Conservation (phyloP, 2,888 invertebrate species). For the Chloroclysta siterata region DNA sequence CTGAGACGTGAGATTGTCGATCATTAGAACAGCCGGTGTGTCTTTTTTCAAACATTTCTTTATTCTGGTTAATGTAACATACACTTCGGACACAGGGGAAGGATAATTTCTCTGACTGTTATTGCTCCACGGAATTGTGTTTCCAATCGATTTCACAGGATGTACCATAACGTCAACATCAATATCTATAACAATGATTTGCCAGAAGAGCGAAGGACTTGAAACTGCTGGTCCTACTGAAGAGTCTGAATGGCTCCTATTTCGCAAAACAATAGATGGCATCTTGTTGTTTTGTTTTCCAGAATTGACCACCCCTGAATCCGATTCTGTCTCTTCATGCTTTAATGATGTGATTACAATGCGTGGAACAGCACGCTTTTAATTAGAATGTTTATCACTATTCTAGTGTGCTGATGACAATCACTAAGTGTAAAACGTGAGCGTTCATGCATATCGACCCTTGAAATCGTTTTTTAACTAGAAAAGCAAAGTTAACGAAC, state of each 20-base stretch:
- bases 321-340: not conserved
- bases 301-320: not conserved
- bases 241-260: no score
- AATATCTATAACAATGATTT: not conserved
- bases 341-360: not conserved
- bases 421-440: constrained; percentile 1
- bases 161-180: not conserved
- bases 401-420: not conserved
- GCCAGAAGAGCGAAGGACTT: not conserved
- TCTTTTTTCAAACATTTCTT: not conserved
- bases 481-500: not conserved
- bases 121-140: not conserved
- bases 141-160: not conserved
- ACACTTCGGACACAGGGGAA: not conserved
- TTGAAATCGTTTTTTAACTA: not conserved
- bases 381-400: not conserved
- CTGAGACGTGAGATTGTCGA: constrained; percentile 10
- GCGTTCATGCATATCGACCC: not conserved
- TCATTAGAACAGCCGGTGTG: constrained; percentile 2
- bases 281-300: no score
- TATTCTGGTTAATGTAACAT: not conserved
- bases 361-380: constrained; percentile 1
- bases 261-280: no score
- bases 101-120: not conserved
- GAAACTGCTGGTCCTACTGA: not conserved